Percentiles rank a stretch among this genome's conserved stretches.
phyloP scores from a whole-genome alignment of 35 echinoderm and acorn worm species.

The Lytechinus pictus region DNA sequence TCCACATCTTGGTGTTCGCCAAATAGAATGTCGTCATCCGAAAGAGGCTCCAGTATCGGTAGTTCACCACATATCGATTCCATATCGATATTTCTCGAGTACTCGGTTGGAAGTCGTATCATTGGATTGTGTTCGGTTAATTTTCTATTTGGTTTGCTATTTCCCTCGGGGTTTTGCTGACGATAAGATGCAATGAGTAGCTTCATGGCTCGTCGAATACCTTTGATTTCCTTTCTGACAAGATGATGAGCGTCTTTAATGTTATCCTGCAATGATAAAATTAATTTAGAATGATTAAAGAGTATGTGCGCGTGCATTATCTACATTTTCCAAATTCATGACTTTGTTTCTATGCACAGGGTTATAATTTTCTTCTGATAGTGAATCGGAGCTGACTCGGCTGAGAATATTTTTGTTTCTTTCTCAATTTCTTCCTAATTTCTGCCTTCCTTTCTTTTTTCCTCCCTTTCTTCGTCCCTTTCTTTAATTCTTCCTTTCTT shows the following conservation, averaged over 20 bases:
- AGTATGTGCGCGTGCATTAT: too few species aligned
- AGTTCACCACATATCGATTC: conserved; percentile 32
- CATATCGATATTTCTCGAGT: conserved; percentile 8
- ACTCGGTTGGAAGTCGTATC: conserved; percentile 9
- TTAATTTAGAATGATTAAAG: too few species aligned
- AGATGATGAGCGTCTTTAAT: conserved; percentile 47
- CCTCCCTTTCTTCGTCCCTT: too few species aligned
- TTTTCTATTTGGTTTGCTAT: background rate
- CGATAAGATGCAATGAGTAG: background rate
- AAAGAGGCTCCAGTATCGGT: conserved; percentile 25
- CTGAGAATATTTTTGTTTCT: too few species aligned
- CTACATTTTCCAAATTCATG: too few species aligned
- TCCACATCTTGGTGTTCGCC: background rate
- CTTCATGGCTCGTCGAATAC: conserved; percentile 35
- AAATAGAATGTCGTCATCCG: conserved; percentile 28
- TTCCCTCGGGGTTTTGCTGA: background rate
- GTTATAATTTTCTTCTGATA: too few species aligned
- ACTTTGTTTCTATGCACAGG: too few species aligned
- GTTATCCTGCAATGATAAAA: background rate
- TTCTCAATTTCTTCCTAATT: too few species aligned
- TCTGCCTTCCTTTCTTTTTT: too few species aligned
- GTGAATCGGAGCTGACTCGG: too few species aligned
- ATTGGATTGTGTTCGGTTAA: background rate
- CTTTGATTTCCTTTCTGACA: conserved; percentile 43
- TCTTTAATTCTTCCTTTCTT: too few species aligned